Base-by-base conservation (phyloP, 2,888 invertebrate species). In the Drosophila ochracea region DNA sequence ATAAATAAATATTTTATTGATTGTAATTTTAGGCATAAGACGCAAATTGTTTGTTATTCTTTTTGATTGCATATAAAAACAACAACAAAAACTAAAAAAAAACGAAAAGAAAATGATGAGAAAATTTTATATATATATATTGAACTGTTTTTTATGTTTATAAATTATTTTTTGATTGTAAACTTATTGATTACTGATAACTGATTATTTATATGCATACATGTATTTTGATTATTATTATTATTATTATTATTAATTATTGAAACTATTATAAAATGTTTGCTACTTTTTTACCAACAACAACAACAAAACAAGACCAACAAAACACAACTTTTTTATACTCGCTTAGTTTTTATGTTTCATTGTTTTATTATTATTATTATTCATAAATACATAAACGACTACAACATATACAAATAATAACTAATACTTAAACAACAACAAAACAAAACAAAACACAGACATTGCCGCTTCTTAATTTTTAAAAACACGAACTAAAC, bases 111-210 rank as follows among this genome's bases (percentile, higher is more conserved):
- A 39, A 43, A 53, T 25, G 4, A 53, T 41, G 39, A 63, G 33
- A 63, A 64, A 58, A 57, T 81, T 79, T 65, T 53, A 75, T 76
- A 75, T 78, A 81, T 63, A 71, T 84, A 83, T 84, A 89, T 89
- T 80, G 59, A 89, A 77, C 87, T 85, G 90, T 85, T 89, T 85
- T 89, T 85, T 89, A 84, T 89, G 84, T 84, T 84, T 89, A 84
- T 89, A 86, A 84, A 80, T 89, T 89, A 87, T 87, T 82, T 86
- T 84, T 85, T 87, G 74, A 89, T 84, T 87, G 73, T 87, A 75
- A 86, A 73, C 53, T 68, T 89, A 84, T 86, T 86, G 82, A 84
- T 89, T 83, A 84, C 83, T 86, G 84, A 85, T 87, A 82, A 87
- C 76, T 87, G 84, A 87, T 89, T 84, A 84, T 88, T 84, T 83